Conservation (phyloP, 2,888 invertebrate species). For the Plagiodera versicolora region DNA sequence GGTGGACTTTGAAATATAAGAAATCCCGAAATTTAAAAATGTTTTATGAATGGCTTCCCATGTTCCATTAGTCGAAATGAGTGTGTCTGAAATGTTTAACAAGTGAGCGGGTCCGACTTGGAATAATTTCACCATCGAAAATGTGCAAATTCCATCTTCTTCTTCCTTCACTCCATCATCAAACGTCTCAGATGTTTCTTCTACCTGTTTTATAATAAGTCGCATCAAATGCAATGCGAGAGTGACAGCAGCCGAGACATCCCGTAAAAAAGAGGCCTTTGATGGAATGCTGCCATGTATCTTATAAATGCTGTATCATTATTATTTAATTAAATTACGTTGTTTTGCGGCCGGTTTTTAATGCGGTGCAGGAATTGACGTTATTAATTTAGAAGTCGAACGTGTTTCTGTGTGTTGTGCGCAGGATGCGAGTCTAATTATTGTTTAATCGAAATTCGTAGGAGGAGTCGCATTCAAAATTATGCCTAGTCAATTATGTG, state of each 20-base stretch:
- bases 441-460: neutral
- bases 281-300: constrained; percentile 30
- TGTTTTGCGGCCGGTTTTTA: constrained; percentile 40
- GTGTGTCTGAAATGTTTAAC: too few relatives aligned
- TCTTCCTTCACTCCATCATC: neutral
- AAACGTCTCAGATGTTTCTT: constrained; percentile 1
- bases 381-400: constrained; percentile 34
- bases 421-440: neutral
- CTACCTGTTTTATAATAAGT: constrained; percentile 14
- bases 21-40: too few relatives aligned
- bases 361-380: constrained; percentile 36
- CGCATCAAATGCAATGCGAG: constrained; percentile 5
- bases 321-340: constrained; percentile 44
- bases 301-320: constrained; percentile 44
- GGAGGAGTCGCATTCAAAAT: constrained; percentile 1
- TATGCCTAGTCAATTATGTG: constrained; percentile 4
- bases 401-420: constrained; percentile 6
- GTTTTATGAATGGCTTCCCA: too few relatives aligned
- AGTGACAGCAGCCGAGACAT: constrained; percentile 17
- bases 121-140: neutral
- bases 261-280: constrained; percentile 17
- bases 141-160: neutral
- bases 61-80: too few relatives aligned
- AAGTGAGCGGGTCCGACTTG: too few relatives aligned
- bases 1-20: too few relatives aligned